phyloP scores from a whole-genome alignment of 2,797 vertebrate species.

The Sternotherus odoratus region DNA sequence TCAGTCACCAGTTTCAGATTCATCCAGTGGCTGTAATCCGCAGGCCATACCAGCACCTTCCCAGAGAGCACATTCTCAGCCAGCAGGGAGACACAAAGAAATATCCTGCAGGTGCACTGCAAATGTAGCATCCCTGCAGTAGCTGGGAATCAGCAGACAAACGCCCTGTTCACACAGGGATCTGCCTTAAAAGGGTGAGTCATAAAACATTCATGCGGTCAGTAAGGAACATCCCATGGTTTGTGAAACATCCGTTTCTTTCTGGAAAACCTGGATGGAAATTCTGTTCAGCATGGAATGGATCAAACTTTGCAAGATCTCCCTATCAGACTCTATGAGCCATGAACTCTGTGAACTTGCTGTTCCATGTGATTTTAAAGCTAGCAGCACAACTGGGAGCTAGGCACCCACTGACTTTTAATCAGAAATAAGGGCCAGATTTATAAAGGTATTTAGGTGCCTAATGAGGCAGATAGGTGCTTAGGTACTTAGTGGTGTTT shows the following conservation, averaged over 20 bases:
- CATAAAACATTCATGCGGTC: neutral
- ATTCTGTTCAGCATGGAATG: neutral
- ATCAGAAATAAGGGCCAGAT: neutral
- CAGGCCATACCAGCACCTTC: conserved; percentile 65
- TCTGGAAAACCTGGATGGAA: neutral
- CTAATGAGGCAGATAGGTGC: neutral
- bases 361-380: neutral
- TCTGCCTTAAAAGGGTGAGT: neutral
- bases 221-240: neutral
- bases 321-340: neutral
- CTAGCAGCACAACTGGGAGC: neutral
- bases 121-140: neutral
- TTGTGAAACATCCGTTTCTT: neutral
- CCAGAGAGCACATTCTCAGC: conserved; percentile 4
- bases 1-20: conserved; percentile 54
- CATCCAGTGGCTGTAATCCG: conserved; percentile 66
- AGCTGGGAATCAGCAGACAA: neutral
- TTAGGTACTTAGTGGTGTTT: no score
- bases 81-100: conserved; percentile 13
- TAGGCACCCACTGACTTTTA: neutral
- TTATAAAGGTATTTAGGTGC: neutral
- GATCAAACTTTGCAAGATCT: neutral
- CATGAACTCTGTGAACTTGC: neutral
- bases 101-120: neutral
- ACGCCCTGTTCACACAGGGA: neutral